phyloP scores from a whole-genome alignment of 2,888 invertebrate genomes.

The Baccha elongata region DNA sequence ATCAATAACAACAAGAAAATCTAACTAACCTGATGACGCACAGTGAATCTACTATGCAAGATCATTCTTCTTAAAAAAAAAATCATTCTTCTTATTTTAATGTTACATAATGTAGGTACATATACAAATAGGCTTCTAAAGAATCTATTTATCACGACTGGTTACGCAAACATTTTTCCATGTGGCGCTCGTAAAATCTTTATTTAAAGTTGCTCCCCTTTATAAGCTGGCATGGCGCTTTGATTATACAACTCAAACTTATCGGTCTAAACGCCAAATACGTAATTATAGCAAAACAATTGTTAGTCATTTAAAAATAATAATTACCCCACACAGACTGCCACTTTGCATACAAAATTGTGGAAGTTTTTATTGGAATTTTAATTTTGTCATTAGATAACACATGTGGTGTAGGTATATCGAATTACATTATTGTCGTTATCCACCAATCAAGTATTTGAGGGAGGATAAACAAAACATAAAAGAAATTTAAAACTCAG shows the following conservation, averaged over 20 bases:
- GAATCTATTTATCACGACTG: not conserved
- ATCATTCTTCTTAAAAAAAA: too few species aligned
- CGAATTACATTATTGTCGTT: slow-evolving; percentile 37
- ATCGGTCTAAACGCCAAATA: slow-evolving; percentile 8
- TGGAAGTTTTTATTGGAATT: slow-evolving; percentile 7
- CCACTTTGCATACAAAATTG: not conserved
- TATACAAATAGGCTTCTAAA: not conserved
- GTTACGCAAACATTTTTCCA: not conserved
- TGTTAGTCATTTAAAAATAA: not conserved
- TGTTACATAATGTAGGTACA: too few species aligned
- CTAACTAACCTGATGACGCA: too few species aligned
- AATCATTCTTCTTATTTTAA: too few species aligned
- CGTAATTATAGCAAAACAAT: slow-evolving; percentile 3
- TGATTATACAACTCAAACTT: slow-evolving; percentile 1
- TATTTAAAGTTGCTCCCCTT: not conserved
- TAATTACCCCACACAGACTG: not conserved
- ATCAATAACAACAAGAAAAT: too few species aligned
- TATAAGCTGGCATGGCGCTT: not conserved
- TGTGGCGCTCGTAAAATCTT: not conserved
- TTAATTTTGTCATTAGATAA: slow-evolving; percentile 19
- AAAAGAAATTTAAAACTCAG: slow-evolving; percentile 23
- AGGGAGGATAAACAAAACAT: not conserved
- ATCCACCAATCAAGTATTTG: not conserved
- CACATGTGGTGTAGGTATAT: slow-evolving; percentile 54
- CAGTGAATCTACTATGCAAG: too few species aligned